Evolutionary conservation across 2,113 vertebrate genomes (phyloP).

Genomic region (Anoura caudifer): DNA sequence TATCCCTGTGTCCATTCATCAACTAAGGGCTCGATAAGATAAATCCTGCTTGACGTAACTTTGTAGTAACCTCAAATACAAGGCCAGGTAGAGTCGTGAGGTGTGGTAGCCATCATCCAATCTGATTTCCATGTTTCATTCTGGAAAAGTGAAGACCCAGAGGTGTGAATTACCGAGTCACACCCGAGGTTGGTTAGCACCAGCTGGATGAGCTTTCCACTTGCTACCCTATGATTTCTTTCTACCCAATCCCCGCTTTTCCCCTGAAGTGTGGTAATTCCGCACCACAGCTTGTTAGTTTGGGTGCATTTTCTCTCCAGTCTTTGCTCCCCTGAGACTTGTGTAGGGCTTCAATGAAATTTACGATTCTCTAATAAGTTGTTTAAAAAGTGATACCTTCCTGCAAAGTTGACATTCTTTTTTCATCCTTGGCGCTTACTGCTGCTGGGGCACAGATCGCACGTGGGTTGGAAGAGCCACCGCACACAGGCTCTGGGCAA

Average conservation of each 20-base stretch:
- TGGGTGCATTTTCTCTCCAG: background rate
- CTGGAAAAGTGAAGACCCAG: background rate
- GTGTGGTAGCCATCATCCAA: background rate
- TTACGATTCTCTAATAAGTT: background rate
- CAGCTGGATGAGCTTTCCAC: background rate
- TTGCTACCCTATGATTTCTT: background rate
- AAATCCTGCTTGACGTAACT: background rate
- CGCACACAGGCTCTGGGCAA: background rate
- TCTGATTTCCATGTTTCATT: background rate
- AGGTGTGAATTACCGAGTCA: background rate
- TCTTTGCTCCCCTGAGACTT: background rate
- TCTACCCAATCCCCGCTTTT: background rate
- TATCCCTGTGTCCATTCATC: background rate
- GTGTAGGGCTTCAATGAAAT: background rate
- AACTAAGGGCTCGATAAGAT: background rate
- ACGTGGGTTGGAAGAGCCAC: background rate
- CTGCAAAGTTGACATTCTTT: background rate
- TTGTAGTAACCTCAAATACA: background rate
- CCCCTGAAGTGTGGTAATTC: background rate
- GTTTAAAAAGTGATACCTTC: background rate
- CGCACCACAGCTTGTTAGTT: background rate
- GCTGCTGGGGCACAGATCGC: background rate
- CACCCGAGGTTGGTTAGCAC: background rate
- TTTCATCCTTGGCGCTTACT: background rate
- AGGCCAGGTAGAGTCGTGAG: background rate